A percentile compares a stretch with the other conserved stretches of the same genome.
Conservation (phyloP, 2,113 vertebrate genomes). For the Nanorana parkeri region DNA sequence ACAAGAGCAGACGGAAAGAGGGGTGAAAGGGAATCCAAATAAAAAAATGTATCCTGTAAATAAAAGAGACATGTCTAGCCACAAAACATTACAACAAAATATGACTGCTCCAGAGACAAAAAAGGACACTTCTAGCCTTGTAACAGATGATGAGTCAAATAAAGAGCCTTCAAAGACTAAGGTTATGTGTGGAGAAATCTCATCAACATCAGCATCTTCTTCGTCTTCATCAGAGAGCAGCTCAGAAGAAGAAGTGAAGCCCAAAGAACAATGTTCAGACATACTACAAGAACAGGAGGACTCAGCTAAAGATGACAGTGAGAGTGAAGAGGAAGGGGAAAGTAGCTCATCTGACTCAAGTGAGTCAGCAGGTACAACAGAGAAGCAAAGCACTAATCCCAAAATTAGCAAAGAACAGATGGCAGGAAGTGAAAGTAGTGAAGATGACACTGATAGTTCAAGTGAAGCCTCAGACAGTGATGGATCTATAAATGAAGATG, state of each 20-base stretch:
- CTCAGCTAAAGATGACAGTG: background rate
- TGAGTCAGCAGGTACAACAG: background rate
- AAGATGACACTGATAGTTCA: slow-evolving; percentile 14
- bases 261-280: background rate
- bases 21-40: background rate
- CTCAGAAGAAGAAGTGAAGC: background rate
- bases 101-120: background rate
- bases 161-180: background rate
- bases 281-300: background rate
- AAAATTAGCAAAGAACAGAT: background rate
- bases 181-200: background rate
- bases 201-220: background rate
- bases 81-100: background rate
- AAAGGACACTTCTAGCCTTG: background rate
- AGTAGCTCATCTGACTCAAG: slow-evolving; percentile 2
- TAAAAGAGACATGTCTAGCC: background rate
- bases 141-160: background rate
- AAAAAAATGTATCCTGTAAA: background rate
- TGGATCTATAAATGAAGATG: background rate
- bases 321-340: background rate
- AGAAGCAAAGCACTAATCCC: slow-evolving; percentile 10
- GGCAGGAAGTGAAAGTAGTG: background rate
- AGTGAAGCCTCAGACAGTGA: slow-evolving; percentile 28
- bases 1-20: background rate
- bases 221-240: background rate